Evolutionary conservation across 2,888 invertebrate genomes (phyloP), one percentile per base, ranked within the genome.

Genomic region (Tetheella fluctuosa): DNA sequence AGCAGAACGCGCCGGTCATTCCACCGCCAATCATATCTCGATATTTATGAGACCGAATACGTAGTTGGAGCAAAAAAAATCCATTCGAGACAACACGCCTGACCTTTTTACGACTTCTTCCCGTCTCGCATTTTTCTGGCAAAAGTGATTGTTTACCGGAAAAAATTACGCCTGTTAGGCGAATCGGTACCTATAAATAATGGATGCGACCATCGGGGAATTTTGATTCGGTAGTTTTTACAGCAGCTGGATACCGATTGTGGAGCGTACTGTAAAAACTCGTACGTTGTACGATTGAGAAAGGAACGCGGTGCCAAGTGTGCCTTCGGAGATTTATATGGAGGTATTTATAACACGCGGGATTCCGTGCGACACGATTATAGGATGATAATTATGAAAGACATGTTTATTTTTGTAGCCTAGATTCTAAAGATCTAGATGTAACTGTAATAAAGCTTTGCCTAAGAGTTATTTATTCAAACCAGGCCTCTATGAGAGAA

Each of bases 61-160:
- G 73, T 68, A 69, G 76, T 82, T 80, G 77, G 81, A 80, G 67
- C 70, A 69, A 85, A 87, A 88, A 86, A 86, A 83, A 79, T 66
- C 74, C 75, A 68, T 69, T 74, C 20, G 55, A 20, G 80, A 83
- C 85, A 83, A 83, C 82, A 84, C 81, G 70, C 69, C 74, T 71
- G 74, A 80, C 80, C 84, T 92, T 92, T 92, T 92, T 92, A 91
- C 82, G 83, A 83, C 85, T 87, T 87, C 87, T 84, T 89, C 88
- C 78, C 88, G 88, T 86, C 84, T 84, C 88, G 90, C 89, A 92
- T 91, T 93, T 93, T 93, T 92, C 90, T 86, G 88, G 79, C 90
- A 92, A 92, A 93, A 92, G 86, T 91, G 91, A 91, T 92, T 93
- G 92, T 93, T 92, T 93, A 89, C 85, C 88, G 92, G 92, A 92